Conservation (phyloP, 2,888 invertebrate genomes). For the Andrena hattorfiana region DNA sequence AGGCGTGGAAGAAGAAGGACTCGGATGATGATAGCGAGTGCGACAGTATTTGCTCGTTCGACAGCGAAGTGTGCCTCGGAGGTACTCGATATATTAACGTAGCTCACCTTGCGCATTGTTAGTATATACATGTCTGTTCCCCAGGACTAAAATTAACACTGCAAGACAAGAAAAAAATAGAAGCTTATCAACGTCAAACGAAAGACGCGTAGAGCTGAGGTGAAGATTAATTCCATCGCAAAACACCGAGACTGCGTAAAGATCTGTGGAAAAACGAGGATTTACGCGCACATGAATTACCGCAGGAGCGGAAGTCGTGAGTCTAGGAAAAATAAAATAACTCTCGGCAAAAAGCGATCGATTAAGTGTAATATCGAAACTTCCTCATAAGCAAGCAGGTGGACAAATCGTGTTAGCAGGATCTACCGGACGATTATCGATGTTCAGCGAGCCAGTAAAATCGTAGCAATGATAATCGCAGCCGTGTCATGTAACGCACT, state of each 20-base stretch:
- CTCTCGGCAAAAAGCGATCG: background rate
- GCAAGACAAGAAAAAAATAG: slow-evolving; percentile 64
- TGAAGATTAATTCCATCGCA: background rate
- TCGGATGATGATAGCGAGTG: slow-evolving; percentile 55
- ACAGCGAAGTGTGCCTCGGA: slow-evolving; percentile 72
- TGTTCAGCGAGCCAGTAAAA: background rate
- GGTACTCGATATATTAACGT: slow-evolving; percentile 48
- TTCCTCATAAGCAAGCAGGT: background rate
- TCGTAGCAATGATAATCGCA: too few relatives aligned
- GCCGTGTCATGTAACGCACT: background rate
- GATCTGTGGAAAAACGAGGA: background rate
- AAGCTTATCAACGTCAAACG: slow-evolving; percentile 44
- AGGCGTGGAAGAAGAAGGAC: slow-evolving; percentile 18
- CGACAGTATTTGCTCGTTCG: slow-evolving; percentile 74
- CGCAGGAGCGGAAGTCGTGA: background rate
- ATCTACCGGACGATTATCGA: background rate
- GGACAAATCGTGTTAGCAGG: background rate
- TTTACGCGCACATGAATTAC: background rate
- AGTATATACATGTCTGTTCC: slow-evolving; percentile 4
- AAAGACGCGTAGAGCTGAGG: background rate
- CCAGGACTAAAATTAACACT: slow-evolving; percentile 71
- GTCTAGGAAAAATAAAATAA: background rate
- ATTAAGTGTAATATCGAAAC: background rate
- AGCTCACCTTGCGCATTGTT: background rate
- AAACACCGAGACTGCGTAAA: background rate